Percentiles rank a stretch among this genome's conserved stretches.
phyloP scores from a whole-genome alignment of 2,113 vertebrate species.

The Siniperca knerii region DNA sequence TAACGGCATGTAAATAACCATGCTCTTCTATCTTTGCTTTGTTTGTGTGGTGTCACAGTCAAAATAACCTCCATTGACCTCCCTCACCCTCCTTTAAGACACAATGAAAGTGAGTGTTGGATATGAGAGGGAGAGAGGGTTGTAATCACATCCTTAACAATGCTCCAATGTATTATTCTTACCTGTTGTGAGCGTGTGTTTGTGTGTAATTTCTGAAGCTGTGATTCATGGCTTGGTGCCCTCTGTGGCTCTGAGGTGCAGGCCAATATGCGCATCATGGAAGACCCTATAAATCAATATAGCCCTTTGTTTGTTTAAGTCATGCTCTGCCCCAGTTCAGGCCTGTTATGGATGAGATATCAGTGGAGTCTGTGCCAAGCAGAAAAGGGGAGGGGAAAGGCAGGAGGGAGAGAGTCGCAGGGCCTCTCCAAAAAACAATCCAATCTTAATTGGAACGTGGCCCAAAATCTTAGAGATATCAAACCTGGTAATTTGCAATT shows the following conservation, averaged over 20 bases:
- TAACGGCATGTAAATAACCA: slow-evolving; percentile 43
- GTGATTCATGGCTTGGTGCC: slow-evolving; percentile 70
- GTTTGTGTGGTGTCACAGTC: slow-evolving; percentile 58
- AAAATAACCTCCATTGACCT: slow-evolving; percentile 40
- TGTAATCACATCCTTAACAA: slow-evolving; percentile 70
- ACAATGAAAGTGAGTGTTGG: slow-evolving; percentile 41
- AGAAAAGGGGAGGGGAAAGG: slow-evolving; percentile 25
- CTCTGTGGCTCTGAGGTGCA: slow-evolving; percentile 74
- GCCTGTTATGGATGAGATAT: slow-evolving; percentile 79
- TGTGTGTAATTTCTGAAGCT: slow-evolving; percentile 35
- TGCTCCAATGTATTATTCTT: slow-evolving; percentile 56
- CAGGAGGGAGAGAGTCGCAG: slow-evolving; percentile 15
- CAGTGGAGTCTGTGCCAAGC: slow-evolving; percentile 71
- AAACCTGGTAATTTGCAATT: slow-evolving; percentile 69
- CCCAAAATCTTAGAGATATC: slow-evolving; percentile 64
- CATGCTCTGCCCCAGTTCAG: slow-evolving; percentile 68
- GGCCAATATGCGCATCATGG: slow-evolving; percentile 80
- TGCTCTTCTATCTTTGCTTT: slow-evolving; percentile 43
- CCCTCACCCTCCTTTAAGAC: slow-evolving; percentile 33
- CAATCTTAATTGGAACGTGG: slow-evolving; percentile 63
- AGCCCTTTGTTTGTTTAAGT: slow-evolving; percentile 78
- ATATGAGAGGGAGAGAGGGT: slow-evolving; percentile 29
- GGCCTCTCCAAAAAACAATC: slow-evolving; percentile 59
- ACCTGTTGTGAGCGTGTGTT: slow-evolving; percentile 53
- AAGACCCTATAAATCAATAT: slow-evolving; percentile 81